These are phyloP conservation scores for Tretioscincus oriximinensis DNA, from an alignment of 2,113 vertebrate genomes.

Conservation along the genomic window DNA sequence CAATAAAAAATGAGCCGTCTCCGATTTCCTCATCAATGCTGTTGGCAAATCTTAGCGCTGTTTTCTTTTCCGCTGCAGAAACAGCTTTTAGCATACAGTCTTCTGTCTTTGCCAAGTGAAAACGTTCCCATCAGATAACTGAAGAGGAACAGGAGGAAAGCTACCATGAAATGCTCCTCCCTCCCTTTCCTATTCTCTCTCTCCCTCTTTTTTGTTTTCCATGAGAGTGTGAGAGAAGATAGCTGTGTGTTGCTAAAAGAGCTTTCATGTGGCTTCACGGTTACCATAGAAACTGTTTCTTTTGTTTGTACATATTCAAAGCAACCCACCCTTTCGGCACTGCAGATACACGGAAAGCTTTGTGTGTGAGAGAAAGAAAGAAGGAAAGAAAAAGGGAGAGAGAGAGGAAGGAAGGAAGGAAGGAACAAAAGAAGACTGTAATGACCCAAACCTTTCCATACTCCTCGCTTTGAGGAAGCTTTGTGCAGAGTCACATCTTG, in stretches of 20 bases:
- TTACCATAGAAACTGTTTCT: slow-evolving; percentile 69
- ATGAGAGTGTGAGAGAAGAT: slow-evolving; percentile 1
- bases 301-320: slow-evolving; percentile 68
- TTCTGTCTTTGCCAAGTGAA: not conserved
- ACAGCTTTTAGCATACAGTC: too few species aligned
- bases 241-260: slow-evolving; percentile 33
- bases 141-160: not conserved
- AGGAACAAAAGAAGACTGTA: not conserved
- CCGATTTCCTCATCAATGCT: too few species aligned
- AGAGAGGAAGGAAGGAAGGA: too few species aligned
- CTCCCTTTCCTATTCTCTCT: not conserved
- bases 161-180: not conserved
- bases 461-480: not conserved
- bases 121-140: not conserved
- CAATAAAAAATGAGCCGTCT: too few species aligned
- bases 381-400: too few species aligned
- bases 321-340: slow-evolving; percentile 51
- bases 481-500: not conserved
- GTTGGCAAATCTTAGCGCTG: too few species aligned
- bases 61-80: not conserved
- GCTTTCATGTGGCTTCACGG: slow-evolving; percentile 50
- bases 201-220: too few species aligned
- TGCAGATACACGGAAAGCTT: not conserved
- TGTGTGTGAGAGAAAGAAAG: not conserved
- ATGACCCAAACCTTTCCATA: not conserved